phyloP scores from a whole-genome alignment of 2,113 vertebrate genomes.

The Etheostoma spectabile region DNA sequence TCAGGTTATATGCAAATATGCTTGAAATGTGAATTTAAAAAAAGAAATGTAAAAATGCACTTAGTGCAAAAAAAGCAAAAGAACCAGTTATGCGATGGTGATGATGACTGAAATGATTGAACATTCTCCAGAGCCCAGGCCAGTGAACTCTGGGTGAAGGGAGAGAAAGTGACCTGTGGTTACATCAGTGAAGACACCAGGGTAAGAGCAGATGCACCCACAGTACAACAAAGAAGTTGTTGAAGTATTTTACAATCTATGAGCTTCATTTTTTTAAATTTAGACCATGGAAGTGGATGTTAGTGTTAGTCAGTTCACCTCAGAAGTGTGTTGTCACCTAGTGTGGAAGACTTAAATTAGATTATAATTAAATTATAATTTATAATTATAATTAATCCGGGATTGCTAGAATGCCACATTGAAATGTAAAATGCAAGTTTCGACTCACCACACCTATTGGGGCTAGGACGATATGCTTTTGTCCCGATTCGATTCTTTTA shows the following conservation, averaged over 20 bases:
- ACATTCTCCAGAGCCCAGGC: slow-evolving; percentile 89
- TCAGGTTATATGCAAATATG: too few species aligned
- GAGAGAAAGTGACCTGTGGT: slow-evolving; percentile 98
- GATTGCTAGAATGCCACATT: neutral
- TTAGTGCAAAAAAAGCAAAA: too few species aligned
- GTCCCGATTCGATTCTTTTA: too few species aligned
- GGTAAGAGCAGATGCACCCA: slow-evolving; percentile 79
- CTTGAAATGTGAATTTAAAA: too few species aligned
- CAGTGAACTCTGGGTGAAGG: slow-evolving; percentile 98
- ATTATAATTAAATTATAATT: too few species aligned
- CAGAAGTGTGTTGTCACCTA: too few species aligned
- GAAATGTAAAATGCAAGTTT: neutral
- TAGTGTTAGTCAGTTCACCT: neutral
- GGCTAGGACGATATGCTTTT: too few species aligned
- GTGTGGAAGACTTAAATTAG: too few species aligned
- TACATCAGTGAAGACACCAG: slow-evolving; percentile 97
- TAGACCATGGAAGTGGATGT: neutral
- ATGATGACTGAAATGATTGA: neutral
- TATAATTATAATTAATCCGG: neutral
- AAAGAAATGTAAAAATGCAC: too few species aligned
- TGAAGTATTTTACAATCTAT: neutral
- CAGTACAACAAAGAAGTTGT: neutral
- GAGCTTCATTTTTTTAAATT: neutral
- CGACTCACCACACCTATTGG: neutral
- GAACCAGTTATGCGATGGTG: too few species aligned